These are phyloP conservation scores for Fistularia commersonii DNA, from an alignment of 2,797 vertebrate genomes.

Conservation along the genomic window DNA sequence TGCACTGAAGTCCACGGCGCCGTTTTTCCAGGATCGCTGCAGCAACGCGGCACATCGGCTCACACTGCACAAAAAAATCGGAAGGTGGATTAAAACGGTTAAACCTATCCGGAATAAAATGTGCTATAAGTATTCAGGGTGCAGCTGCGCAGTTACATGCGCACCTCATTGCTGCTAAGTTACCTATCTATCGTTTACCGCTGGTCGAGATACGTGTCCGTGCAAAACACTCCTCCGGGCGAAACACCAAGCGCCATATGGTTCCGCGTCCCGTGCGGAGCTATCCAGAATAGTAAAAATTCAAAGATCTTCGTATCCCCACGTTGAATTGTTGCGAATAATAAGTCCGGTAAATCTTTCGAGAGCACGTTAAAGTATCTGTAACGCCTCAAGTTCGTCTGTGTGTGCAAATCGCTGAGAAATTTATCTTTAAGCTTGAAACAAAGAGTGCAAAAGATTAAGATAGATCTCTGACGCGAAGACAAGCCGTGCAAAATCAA, in stretches of 20 bases:
- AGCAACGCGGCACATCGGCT: no score
- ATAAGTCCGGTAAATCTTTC: accelerated
- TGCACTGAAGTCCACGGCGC: no score
- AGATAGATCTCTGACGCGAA: background rate
- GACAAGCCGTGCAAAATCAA: no score
- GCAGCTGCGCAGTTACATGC: background rate
- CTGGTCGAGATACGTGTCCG: slow-evolving; percentile 10
- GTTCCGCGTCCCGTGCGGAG: slow-evolving; percentile 32
- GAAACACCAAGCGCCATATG: slow-evolving; percentile 3
- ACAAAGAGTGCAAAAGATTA: slow-evolving; percentile 32
- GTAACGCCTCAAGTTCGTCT: background rate
- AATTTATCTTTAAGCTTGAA: background rate
- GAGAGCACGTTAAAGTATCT: background rate
- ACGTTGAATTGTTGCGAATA: accelerated
- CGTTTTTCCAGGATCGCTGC: no score
- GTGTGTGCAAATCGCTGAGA: background rate
- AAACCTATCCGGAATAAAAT: background rate
- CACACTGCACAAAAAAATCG: background rate
- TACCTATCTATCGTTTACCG: background rate
- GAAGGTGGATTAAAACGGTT: background rate
- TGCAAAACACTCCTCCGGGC: background rate
- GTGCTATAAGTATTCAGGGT: no score
- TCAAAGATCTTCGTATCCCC: accelerated
- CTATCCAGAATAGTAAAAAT: background rate
- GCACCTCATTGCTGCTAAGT: background rate